Percentiles rank a stretch among this genome's conserved stretches.
Evolutionary conservation across 2,113 vertebrate species (phyloP).

Genomic region (Gorsachius goisagi): DNA sequence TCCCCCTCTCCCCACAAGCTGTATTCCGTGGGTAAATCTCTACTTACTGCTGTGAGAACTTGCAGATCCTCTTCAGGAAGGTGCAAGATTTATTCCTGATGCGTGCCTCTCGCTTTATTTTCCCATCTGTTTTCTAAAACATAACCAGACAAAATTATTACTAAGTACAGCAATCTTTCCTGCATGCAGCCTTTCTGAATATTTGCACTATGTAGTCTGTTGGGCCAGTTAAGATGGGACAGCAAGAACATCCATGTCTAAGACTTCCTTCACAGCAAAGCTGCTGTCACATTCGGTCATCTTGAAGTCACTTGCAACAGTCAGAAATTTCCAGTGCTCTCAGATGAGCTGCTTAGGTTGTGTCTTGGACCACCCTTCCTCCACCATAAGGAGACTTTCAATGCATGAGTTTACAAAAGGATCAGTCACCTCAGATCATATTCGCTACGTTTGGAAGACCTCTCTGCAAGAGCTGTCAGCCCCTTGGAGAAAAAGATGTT

Average conservation of each 20-base stretch:
- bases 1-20: background rate
- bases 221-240: background rate
- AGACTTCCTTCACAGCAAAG: background rate
- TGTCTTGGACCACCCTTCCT: background rate
- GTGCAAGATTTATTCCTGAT: background rate
- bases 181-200: accelerated
- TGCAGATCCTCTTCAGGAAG: background rate
- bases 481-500: background rate
- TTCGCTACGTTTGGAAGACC: background rate
- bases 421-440: background rate
- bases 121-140: background rate
- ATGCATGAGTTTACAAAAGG: background rate
- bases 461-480: background rate
- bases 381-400: background rate
- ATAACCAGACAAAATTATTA: background rate
- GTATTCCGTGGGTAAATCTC: background rate
- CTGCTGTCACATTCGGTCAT: background rate
- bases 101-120: background rate
- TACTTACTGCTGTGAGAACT: background rate
- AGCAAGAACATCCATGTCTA: background rate
- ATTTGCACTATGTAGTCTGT: background rate
- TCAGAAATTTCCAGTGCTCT: background rate
- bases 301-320: background rate
- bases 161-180: background rate
- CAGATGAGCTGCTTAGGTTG: background rate